Evolutionary conservation across 1,140 invertebrate genomes (phyloP).

Genomic region (Drosophila parvula): DNA sequence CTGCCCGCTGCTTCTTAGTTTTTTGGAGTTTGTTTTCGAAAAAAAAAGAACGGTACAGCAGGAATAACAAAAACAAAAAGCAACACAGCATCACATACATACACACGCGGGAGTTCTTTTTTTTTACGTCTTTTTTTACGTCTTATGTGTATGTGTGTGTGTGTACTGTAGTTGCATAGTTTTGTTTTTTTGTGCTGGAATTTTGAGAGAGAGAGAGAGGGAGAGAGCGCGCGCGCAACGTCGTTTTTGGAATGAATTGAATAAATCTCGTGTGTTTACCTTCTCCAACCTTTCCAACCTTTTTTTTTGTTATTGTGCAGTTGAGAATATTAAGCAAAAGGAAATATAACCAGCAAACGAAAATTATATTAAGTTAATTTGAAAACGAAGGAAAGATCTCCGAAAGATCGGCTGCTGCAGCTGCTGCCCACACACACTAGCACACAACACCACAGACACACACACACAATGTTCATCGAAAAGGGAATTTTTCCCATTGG

Average conservation of each 20-base stretch:
- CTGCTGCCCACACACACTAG: slow-evolving; percentile 21
- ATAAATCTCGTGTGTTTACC: slow-evolving; percentile 31
- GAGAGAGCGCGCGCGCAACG: slow-evolving; percentile 58
- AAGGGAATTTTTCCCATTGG: slow-evolving; percentile 84
- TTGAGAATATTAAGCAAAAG: slow-evolving; percentile 25
- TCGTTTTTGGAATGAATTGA: slow-evolving; percentile 23
- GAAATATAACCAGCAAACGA: slow-evolving; percentile 42
- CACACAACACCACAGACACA: slow-evolving; percentile 23
- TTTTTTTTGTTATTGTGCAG: slow-evolving; percentile 52
- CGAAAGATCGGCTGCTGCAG: slow-evolving; percentile 17
- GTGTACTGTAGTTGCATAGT: slow-evolving; percentile 51
- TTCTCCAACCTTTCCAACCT: slow-evolving; percentile 10
- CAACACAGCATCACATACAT: slow-evolving; percentile 36
- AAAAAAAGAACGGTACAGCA: slow-evolving; percentile 31
- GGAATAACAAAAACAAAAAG: slow-evolving; percentile 34
- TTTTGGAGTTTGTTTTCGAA: slow-evolving; percentile 9
- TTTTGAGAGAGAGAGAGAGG: slow-evolving; percentile 36
- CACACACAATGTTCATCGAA: slow-evolving; percentile 80
- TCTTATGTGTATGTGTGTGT: slow-evolving; percentile 39
- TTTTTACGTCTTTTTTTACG: slow-evolving; percentile 15
- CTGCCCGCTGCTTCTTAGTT: slow-evolving; percentile 6
- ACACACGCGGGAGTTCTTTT: slow-evolving; percentile 45
- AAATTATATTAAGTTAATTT: slow-evolving; percentile 34
- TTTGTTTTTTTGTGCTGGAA: slow-evolving; percentile 49
- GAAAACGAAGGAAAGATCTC: slow-evolving; percentile 38